Base-by-base conservation (phyloP, 2,797 vertebrate genomes). In the Uromys caudimaculatus region DNA sequence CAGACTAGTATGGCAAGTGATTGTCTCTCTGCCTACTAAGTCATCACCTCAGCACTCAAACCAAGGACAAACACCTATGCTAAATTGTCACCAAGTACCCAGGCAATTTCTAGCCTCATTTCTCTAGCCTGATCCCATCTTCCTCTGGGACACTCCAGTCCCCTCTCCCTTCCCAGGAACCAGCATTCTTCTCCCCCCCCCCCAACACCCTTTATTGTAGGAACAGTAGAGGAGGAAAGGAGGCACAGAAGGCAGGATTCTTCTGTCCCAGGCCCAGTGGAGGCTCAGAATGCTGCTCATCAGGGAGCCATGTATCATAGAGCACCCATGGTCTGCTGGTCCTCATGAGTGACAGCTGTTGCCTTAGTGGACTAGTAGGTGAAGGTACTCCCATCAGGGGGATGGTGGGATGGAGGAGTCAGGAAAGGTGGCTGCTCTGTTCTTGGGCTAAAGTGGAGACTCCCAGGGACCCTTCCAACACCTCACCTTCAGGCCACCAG, bases 131-230 rank as follows among this genome's bases (percentile, higher is more conserved):
- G 60, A 3, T 58, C 52, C 90, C 50, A 8, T 50, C 67, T 52
- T 92, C 29, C 77, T 62, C 44, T 83, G 81, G 58, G 38, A 62
- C 16, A 62, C 9, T 73, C 19, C 71, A 38, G 52, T 9, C 29
- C 29, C 6, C 38, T 16, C 13, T 52, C 4, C 3, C 56, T 62
- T 47, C 93, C 38, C 11, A 67, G 71, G 16, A 75, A 76, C 21
- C 0, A 16, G 67, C 7, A 24, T 41, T 67, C 58, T 67, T 73
- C 54, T 24, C 7, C 62, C 16, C 79, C 27, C 8, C 21, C 12
- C n/a, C n/a, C n/a, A 24, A 24, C 0, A 27, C 2, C 35, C 38
- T 78, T 35, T 29, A n/a, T 71, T 29, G 21, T 3, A 0, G 24
- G 50, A 27, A 82, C 47, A 23, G 44, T 32, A 71, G 38, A 79